Evolutionary conservation across 2,113 vertebrate genomes (phyloP).

Genomic region (Mesocricetus auratus): DNA sequence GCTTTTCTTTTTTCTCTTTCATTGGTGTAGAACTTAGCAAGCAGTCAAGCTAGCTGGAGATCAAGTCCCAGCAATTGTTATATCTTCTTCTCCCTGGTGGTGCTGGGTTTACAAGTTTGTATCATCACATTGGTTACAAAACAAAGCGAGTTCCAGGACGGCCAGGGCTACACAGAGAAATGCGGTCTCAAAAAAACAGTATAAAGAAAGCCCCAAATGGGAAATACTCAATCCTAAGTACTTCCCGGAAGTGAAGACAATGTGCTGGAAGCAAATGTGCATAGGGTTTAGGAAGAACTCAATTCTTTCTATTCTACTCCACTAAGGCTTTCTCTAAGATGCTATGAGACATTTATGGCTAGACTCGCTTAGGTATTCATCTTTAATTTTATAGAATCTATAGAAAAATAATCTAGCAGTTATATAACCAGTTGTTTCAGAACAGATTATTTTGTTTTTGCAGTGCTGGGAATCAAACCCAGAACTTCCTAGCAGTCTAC

Average conservation of each 20-base stretch:
- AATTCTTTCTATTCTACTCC: neutral
- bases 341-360: neutral
- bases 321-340: neutral
- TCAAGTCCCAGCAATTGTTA: neutral
- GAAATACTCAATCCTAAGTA: neutral
- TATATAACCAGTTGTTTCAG: neutral
- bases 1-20: neutral
- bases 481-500: neutral
- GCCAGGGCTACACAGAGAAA: neutral
- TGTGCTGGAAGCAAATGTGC: neutral
- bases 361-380: neutral
- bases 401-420: neutral
- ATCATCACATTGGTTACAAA: neutral
- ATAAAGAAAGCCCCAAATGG: neutral
- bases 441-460: neutral
- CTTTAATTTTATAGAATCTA: neutral
- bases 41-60: neutral
- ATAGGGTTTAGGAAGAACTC: neutral
- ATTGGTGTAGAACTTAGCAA: neutral
- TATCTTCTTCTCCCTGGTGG: neutral
- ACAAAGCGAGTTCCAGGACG: neutral
- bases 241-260: neutral
- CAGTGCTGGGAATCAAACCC: neutral
- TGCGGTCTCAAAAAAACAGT: neutral
- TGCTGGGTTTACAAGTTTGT: neutral